phyloP scores from a whole-genome alignment of 2,888 invertebrate species.

The Drosophila fulvimacula region DNA sequence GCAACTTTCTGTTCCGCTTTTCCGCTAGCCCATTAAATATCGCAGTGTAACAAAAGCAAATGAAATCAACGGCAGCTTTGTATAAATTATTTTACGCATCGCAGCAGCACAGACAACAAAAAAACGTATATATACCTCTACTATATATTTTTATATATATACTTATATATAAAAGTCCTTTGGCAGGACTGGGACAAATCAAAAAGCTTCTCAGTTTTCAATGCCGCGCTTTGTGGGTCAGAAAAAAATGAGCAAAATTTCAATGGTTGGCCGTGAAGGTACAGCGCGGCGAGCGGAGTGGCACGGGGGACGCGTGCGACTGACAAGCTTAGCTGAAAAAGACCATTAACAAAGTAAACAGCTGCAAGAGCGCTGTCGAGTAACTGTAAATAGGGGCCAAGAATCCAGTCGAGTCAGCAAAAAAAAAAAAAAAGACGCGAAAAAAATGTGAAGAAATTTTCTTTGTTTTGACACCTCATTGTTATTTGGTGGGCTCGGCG shows the following conservation, averaged over 20 bases:
- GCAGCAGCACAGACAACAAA: slow-evolving; percentile 42
- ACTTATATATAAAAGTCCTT: slow-evolving; percentile 20
- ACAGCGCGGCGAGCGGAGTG: not conserved
- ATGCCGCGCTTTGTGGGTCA: slow-evolving; percentile 72
- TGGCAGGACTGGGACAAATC: slow-evolving; percentile 55
- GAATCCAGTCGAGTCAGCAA: slow-evolving; percentile 66
- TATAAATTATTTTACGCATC: slow-evolving; percentile 76
- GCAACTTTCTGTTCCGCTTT: slow-evolving; percentile 13
- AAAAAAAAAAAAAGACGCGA: slow-evolving; percentile 25
- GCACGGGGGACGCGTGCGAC: slow-evolving; percentile 53
- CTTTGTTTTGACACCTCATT: slow-evolving; percentile 80
- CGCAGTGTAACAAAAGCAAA: slow-evolving; percentile 65
- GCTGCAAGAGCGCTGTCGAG: slow-evolving; percentile 64
- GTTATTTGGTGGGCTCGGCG: slow-evolving; percentile 30
- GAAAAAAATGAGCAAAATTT: slow-evolving; percentile 69
- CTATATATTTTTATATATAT: slow-evolving; percentile 23
- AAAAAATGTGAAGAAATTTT: slow-evolving; percentile 44
- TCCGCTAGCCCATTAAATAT: slow-evolving; percentile 47
- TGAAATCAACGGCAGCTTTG: slow-evolving; percentile 68
- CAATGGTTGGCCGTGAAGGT: slow-evolving; percentile 39
- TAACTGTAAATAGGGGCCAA: slow-evolving; percentile 48
- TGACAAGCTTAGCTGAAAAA: slow-evolving; percentile 77
- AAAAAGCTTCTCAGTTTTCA: slow-evolving; percentile 64
- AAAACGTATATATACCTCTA: slow-evolving; percentile 26
- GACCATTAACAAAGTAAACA: slow-evolving; percentile 81